phyloP scores from a whole-genome alignment of 2,888 invertebrate genomes.

The Athalia cordata region DNA sequence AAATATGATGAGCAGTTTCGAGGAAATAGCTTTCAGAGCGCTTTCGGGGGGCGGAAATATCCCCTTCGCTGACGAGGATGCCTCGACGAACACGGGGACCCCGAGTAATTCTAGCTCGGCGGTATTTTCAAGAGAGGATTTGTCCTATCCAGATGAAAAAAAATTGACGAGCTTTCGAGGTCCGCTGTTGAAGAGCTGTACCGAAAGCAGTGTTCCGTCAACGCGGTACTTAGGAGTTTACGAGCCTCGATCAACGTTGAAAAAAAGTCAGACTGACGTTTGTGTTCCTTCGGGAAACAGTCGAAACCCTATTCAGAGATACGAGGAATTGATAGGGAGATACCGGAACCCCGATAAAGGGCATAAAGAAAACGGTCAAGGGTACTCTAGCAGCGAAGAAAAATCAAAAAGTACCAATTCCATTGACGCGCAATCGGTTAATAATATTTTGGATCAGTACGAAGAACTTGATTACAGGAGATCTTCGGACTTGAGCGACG shows the following conservation, averaged over 20 bases:
- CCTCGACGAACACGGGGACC: constrained; percentile 48
- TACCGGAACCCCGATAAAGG: constrained; percentile 56
- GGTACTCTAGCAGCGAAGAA: constrained; percentile 65
- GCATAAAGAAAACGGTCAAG: constrained; percentile 48
- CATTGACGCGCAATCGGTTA: constrained; percentile 67
- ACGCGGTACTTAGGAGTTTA: background rate
- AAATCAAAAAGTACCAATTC: constrained; percentile 67
- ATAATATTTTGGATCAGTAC: constrained; percentile 67
- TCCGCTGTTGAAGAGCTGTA: constrained; percentile 36
- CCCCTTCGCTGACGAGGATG: constrained; percentile 61
- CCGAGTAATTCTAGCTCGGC: constrained; percentile 51
- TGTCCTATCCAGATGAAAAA: constrained; percentile 47
- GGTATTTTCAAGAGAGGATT: constrained; percentile 52
- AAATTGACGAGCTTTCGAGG: constrained; percentile 14
- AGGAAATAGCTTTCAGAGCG: constrained; percentile 55
- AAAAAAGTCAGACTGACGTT: constrained; percentile 44
- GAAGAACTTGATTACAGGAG: constrained; percentile 64
- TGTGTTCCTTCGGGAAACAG: constrained; percentile 37
- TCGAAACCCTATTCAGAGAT: constrained; percentile 57
- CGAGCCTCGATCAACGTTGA: constrained; percentile 28
- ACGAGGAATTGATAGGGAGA: constrained; percentile 58
- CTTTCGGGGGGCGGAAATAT: constrained; percentile 52
- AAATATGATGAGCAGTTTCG: constrained; percentile 52
- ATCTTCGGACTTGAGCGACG: constrained; percentile 65
- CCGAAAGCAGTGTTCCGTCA: constrained; percentile 37